These are phyloP conservation scores for Achlya flavicornis DNA, from an alignment of 2,888 invertebrate genomes.

Conservation along the genomic window DNA sequence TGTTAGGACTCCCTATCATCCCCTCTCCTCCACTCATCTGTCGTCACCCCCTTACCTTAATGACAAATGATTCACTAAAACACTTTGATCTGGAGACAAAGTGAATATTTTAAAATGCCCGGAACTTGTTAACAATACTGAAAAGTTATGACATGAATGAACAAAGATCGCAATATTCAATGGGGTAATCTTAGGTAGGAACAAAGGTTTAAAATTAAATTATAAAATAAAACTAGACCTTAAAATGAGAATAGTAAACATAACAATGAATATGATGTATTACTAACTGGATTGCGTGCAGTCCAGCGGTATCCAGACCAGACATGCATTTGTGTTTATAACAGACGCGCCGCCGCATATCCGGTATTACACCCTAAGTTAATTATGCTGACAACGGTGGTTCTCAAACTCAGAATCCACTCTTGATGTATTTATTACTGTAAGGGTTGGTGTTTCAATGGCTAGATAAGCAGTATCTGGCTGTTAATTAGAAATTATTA, in stretches of 20 bases:
- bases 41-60: neutral
- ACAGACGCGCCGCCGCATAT: neutral
- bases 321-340: neutral
- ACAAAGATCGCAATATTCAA: no score
- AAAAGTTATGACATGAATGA: neutral
- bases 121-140: neutral
- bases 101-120: neutral
- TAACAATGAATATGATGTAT: neutral
- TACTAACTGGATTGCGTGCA: neutral
- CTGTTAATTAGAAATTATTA: no score
- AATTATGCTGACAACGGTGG: neutral
- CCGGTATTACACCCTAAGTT: neutral
- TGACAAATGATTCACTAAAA: slow-evolving; percentile 1
- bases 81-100: slow-evolving; percentile 2
- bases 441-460: no score
- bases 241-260: neutral
- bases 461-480: no score
- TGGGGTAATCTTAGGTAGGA: no score
- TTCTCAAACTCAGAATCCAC: neutral
- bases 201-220: neutral
- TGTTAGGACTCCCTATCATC: neutral
- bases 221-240: no score
- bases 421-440: no score
- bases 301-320: neutral
- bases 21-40: no score